These are phyloP conservation scores for Cantharis nigra DNA, from an alignment of 2,888 invertebrate genomes.

Conservation along the genomic window DNA sequence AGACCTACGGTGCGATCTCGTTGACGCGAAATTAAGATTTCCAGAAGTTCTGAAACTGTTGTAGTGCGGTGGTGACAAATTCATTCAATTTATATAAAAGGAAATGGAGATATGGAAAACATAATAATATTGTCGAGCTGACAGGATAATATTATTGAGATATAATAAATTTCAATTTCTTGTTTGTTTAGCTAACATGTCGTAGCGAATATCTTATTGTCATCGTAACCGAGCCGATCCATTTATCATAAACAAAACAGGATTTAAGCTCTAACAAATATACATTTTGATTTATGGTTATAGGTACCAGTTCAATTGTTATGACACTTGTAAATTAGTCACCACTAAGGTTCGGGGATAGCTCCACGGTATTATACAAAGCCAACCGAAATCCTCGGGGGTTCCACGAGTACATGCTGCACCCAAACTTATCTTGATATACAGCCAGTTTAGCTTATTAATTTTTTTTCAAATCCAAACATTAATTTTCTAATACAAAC, in stretches of 20 bases:
- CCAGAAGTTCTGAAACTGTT: not conserved
- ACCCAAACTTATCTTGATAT: constrained; percentile 28
- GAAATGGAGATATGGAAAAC: not conserved
- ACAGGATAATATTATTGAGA: not conserved
- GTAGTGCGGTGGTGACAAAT: not conserved
- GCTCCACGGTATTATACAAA: constrained; percentile 31
- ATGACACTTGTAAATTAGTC: constrained; percentile 44
- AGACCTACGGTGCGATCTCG: not conserved
- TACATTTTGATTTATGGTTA: constrained; percentile 35
- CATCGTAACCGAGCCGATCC: constrained; percentile 9
- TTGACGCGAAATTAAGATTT: not conserved
- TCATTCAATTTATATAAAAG: not conserved
- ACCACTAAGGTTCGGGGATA: constrained; percentile 29
- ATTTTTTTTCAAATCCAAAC: not conserved
- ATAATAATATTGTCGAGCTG: not conserved
- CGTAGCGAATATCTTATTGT: constrained; percentile 12
- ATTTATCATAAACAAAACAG: constrained; percentile 21
- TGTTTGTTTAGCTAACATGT: constrained; percentile 8
- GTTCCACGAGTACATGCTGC: constrained; percentile 32
- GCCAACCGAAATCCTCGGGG: constrained; percentile 29
- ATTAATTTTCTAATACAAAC: not conserved
- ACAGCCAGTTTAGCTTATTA: not conserved
- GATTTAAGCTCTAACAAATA: constrained; percentile 14
- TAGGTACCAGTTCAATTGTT: constrained; percentile 38
- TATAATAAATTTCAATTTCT: constrained; percentile 4